Base-by-base conservation (phyloP, 2,113 vertebrate species). In the Oenanthe oenanthe region DNA sequence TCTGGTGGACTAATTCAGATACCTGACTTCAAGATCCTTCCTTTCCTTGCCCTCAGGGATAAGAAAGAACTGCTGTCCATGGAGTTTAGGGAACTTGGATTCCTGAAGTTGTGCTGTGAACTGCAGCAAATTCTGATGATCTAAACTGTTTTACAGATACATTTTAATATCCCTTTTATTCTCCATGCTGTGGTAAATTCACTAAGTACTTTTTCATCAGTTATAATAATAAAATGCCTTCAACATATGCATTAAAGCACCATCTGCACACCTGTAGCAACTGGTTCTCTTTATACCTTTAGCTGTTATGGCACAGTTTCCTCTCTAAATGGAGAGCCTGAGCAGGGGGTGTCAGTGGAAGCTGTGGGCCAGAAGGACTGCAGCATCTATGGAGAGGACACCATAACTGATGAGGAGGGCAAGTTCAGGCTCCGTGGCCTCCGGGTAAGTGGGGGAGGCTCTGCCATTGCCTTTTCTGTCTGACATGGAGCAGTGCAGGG, bases 251-350 rank as follows among this genome's bases (percentile, higher is more conserved):
- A n/a, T 65, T 61, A n/a, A 66, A 90, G 10, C 12, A 77, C 38
- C 38, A 73, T 61, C 38, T 72, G 26, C 47, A 29, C 12, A 43
- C 34, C 24, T 83, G 28, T 60, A 57, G 38, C 61, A 71, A 53
- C 20, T 73, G 68, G 1, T 88, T 90, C n/a, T 76, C 24, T 93
- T 56, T 50, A 12, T 40, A 25, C 40, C 17, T 87, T 9, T 79
- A 99, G 99, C 96, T 99, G 99, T 96, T 99, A 99, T 0, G 99
- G 99, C 47, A 98, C 98, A 1, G 98, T 99, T 85, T 99, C 98
- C 54, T 99, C 99, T 73, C 96, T 99, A 87, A 99, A 99, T 4
- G 99, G 99, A 25, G 99, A 99, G 32, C 99, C 99, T 1, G 99
- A 99, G 91, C 98, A 99, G 95, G 99, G 99, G 2, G 97, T 99